A percentile compares a stretch with the other conserved stretches of the same genome.
phyloP scores from a whole-genome alignment of 92 coral and sea anemone species.

The Palythoa caribaeorum region DNA sequence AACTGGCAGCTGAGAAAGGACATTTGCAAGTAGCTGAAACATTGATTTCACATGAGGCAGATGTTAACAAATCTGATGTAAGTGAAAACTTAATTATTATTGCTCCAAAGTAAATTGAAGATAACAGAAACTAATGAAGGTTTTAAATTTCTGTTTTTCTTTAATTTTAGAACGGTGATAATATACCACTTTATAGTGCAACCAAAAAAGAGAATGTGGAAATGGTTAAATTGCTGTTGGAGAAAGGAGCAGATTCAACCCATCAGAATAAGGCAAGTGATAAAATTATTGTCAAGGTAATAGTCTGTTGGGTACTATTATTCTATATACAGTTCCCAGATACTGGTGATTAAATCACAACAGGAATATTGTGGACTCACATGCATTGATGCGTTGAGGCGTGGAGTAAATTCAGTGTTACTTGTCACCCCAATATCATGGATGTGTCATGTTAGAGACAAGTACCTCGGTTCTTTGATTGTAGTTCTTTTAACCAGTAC shows the following conservation, averaged over 20 bases:
- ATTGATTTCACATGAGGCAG: constrained; percentile 1
- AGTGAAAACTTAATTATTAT: not conserved
- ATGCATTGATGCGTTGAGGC: too few species aligned
- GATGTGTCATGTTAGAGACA: too few species aligned
- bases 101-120: not conserved
- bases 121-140: too few species aligned
- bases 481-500: too few species aligned
- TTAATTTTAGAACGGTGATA: constrained; percentile 1
- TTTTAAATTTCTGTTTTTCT: too few species aligned
- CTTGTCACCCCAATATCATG: too few species aligned
- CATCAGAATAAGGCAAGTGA: constrained; percentile 17
- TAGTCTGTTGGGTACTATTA: not conserved
- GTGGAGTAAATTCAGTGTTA: too few species aligned
- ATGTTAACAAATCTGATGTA: constrained; percentile 33
- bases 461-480: too few species aligned
- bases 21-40: not conserved
- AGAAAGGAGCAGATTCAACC: constrained; percentile 31
- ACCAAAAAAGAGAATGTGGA: not conserved
- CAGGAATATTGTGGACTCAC: too few species aligned
- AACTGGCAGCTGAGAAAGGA: constrained; percentile 42
- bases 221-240: not conserved
- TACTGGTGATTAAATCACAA: too few species aligned
- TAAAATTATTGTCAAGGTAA: too few species aligned
- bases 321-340: not conserved
- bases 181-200: constrained; percentile 18